Conservation (phyloP, 1,140 invertebrate genomes). For the Leptinotarsa texana region DNA sequence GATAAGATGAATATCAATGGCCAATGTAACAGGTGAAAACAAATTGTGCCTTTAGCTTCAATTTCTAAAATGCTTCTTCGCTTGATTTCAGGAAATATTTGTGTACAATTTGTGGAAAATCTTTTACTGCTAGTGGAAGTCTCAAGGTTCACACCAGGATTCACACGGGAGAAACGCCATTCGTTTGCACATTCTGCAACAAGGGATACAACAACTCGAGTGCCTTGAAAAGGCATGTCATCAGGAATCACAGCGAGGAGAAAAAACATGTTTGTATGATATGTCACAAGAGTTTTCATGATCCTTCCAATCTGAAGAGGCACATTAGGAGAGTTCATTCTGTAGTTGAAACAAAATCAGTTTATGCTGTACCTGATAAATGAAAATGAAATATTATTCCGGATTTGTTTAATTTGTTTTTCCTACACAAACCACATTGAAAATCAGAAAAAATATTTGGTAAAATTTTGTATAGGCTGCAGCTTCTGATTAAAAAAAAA, state of each 20-base stretch:
- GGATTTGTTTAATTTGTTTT: no score
- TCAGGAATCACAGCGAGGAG: conserved; percentile 7
- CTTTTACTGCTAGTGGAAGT: conserved; percentile 4
- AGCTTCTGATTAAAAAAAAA: no score
- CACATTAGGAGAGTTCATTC: conserved; percentile 6
- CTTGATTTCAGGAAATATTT: conserved; percentile 3
- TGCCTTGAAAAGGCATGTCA: conserved; percentile 8
- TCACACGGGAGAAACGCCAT: conserved; percentile 21
- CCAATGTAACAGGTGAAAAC: neutral
- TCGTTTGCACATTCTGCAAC: conserved; percentile 1
- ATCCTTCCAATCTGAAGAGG: conserved; percentile 9
- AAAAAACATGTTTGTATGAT: conserved; percentile 4
- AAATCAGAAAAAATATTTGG: no score
- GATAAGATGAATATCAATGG: neutral
- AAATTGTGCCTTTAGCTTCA: neutral
- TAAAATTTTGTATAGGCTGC: no score
- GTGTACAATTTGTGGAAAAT: conserved; percentile 20
- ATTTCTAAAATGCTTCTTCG: neutral
- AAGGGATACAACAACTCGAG: neutral
- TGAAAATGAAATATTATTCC: no score
- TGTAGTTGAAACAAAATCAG: neutral
- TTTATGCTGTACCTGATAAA: neutral
- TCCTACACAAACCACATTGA: no score
- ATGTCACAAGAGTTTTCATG: conserved; percentile 18
- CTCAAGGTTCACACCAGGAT: conserved; percentile 14